Percentiles rank a stretch among this genome's conserved stretches.
Evolutionary conservation across 2,113 vertebrate genomes (phyloP).

Genomic region (Vireo altiloquus): DNA sequence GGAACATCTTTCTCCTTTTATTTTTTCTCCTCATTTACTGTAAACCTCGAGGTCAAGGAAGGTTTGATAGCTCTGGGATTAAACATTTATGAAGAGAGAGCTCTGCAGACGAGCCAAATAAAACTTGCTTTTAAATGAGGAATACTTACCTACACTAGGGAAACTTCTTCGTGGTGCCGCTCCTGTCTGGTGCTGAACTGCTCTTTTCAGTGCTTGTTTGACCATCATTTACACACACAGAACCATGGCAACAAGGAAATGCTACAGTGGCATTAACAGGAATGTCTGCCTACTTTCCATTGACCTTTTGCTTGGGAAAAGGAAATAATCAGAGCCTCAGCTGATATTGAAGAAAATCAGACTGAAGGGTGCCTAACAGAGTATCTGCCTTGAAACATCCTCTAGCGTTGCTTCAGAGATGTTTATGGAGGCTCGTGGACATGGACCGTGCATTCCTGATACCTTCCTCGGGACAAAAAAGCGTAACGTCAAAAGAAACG

Average conservation of each 20-base stretch:
- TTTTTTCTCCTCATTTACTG: background rate
- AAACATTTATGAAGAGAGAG: conserved; percentile 4
- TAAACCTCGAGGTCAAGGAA: background rate
- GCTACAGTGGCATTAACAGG: background rate
- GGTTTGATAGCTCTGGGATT: conserved; percentile 4
- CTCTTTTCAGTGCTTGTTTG: background rate
- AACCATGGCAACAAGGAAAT: background rate
- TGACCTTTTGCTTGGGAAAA: background rate
- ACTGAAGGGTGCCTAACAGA: background rate
- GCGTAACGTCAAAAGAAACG: background rate
- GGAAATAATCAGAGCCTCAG: background rate
- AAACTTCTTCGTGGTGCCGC: background rate
- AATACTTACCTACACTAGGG: background rate
- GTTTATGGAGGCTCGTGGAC: background rate
- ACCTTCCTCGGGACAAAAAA: background rate
- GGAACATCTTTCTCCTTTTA: background rate
- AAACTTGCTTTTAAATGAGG: conserved; percentile 31
- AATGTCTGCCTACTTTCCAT: background rate
- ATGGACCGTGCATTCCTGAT: rapidly evolving
- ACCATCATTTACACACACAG: background rate
- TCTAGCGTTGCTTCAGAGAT: background rate
- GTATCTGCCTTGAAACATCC: background rate
- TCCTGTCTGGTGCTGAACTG: background rate
- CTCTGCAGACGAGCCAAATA: background rate
- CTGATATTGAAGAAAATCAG: background rate